Base-by-base conservation (phyloP, 2,113 vertebrate genomes). In the Reinhardtius hippoglossoides region DNA sequence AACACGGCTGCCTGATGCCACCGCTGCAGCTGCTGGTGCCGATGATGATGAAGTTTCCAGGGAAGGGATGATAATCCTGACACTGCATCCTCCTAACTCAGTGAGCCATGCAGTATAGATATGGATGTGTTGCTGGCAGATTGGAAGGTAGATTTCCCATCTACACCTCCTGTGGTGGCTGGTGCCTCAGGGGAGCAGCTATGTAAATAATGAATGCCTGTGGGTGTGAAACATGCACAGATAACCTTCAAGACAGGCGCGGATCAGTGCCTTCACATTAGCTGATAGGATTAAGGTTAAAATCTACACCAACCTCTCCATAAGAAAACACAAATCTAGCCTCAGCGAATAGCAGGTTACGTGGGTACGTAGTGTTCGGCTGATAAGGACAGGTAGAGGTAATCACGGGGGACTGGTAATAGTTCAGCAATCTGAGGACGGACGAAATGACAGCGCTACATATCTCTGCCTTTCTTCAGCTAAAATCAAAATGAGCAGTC, bases 171-270 rank as follows among this genome's bases (percentile, higher is more conserved):
- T 84, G 88, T 81, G 83, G 89, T 75, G 87, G 79, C 84, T 71
- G 78, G 60, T 81, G 82, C 88, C 90, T 90, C 86, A 3, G 67
- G 88, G 89, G 88, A 92, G 85, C 88, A 70, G 88, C 90, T 88
- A 91, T 94, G 90, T 93, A 94, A 94, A 93, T 94, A 94, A 93
- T 90, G 87, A 90, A 93, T 90, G 91, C 86, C 86, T 84, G 87
- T 87, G 82, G 93, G 90, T 87, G 84, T 89, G 88, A 91, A 93
- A 92, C 90, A 94, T 88, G 87, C 86, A 87, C 90, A 85, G 93
- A 94, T 94, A 94, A 94, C 93, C 93, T 95, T 95, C 92, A 92
- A 89, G 89, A 92, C 91, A 89, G 92, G 76, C 68, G 65, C 82
- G 91, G 92, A 93, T 94, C 90, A 91, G 88, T 89, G 91, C 82